A percentile compares a stretch with the other conserved stretches of the same genome.
These are phyloP conservation scores for mouse (Mus musculus) DNA, from an alignment of 2,113 vertebrate species.

Conservation along the genomic window DNA sequence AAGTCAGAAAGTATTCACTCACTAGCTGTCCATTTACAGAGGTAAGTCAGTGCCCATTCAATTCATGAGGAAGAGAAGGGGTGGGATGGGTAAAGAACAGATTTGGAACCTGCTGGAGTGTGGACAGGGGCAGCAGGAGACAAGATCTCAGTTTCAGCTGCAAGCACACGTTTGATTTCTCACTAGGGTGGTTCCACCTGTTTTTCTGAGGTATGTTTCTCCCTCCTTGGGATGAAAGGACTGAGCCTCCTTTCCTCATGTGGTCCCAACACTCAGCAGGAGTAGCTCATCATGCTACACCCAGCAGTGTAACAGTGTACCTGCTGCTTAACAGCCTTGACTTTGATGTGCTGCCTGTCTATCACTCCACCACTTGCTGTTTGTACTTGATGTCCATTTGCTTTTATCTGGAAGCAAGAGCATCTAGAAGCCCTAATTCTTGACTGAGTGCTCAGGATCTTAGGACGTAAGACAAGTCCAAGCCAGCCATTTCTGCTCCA, in stretches of 20 bases:
- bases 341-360: background rate
- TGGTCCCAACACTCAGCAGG: background rate
- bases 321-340: background rate
- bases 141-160: background rate
- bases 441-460: background rate
- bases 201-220: background rate
- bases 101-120: background rate
- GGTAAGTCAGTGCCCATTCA: background rate
- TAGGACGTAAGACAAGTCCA: background rate
- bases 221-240: rapidly evolving
- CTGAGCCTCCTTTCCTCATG: rapidly evolving
- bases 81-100: background rate
- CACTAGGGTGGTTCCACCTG: too few species aligned
- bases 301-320: background rate
- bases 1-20: background rate
- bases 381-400: background rate
- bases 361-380: background rate
- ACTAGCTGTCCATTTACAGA: background rate
- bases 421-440: background rate
- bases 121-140: background rate
- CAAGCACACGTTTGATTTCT: background rate
- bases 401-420: background rate
- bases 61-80: background rate
- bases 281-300: background rate
- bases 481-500: background rate